These are phyloP conservation scores for Busseola fusca DNA, from an alignment of 2,888 invertebrate genomes.

Conservation along the genomic window DNA sequence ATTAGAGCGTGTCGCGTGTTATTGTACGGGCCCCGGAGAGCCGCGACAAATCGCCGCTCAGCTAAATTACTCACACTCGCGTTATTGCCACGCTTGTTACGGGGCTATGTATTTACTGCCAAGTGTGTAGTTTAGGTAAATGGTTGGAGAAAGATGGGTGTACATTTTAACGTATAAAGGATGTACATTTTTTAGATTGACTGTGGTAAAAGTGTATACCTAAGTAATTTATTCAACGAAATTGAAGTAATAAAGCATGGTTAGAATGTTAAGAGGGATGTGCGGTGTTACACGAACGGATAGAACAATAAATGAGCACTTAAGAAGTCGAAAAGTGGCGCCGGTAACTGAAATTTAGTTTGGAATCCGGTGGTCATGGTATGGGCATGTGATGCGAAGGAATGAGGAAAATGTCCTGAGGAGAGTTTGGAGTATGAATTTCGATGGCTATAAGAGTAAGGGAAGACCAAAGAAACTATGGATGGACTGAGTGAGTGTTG, in stretches of 20 bases:
- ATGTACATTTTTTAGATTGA: not conserved
- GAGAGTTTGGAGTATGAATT: too few relatives aligned
- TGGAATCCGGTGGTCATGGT: not conserved
- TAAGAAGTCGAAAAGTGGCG: not conserved
- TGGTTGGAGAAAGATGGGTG: slow-evolving; percentile 20
- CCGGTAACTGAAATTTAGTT: not conserved
- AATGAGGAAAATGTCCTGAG: too few relatives aligned
- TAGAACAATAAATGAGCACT: not conserved
- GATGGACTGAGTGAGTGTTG: not conserved
- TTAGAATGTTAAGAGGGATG: not conserved
- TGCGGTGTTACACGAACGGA: not conserved
- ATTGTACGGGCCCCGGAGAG: slow-evolving; percentile 45
- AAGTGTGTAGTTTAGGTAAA: slow-evolving; percentile 38
- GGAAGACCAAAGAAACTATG: not conserved
- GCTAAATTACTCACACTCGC: slow-evolving; percentile 52
- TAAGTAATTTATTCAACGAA: not conserved
- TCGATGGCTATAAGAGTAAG: not conserved
- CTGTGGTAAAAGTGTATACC: not conserved
- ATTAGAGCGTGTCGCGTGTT: slow-evolving; percentile 57
- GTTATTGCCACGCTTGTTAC: slow-evolving; percentile 50
- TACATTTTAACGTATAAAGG: not conserved
- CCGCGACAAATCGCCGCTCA: slow-evolving; percentile 58
- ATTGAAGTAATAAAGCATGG: not conserved
- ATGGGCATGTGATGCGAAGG: too few relatives aligned
- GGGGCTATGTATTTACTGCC: slow-evolving; percentile 40